phyloP scores from a whole-genome alignment of 2,797 vertebrate species.

The Pangasius krempfi region DNA sequence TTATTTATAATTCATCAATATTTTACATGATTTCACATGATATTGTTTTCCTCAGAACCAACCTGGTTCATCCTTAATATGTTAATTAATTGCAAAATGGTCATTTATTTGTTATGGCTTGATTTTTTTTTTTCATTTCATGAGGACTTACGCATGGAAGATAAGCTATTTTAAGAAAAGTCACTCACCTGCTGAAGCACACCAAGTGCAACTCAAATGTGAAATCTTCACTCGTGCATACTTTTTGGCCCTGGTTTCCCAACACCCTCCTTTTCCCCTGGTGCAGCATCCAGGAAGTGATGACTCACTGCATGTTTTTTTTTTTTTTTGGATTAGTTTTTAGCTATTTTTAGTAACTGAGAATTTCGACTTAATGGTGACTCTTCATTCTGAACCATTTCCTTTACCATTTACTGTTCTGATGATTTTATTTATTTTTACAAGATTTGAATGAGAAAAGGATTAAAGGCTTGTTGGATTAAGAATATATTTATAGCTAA shows the following conservation, averaged over 20 bases:
- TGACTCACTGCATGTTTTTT: constrained; percentile 22
- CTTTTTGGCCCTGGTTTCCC: constrained; percentile 8
- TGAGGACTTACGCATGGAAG: constrained; percentile 3
- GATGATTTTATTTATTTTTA: not conserved
- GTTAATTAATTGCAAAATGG: not conserved
- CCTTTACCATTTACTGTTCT: not conserved
- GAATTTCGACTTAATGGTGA: constrained; percentile 1
- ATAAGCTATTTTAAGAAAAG: constrained; percentile 3
- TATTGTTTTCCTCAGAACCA: not conserved
- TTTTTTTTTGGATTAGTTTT: constrained; percentile 6
- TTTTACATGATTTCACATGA: not conserved
- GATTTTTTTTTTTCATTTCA: constrained; percentile 1
- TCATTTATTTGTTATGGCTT: not conserved
- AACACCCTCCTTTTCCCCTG: constrained; percentile 13
- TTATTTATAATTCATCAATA: not conserved
- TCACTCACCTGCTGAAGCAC: constrained; percentile 20
- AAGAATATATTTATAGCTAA: not conserved
- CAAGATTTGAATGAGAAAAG: not conserved
- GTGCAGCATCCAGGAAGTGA: constrained; percentile 23
- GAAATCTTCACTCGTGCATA: constrained; percentile 6
- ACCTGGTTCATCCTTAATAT: not conserved
- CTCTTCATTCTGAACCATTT: not conserved
- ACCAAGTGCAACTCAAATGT: not conserved
- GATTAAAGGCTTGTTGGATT: not conserved
- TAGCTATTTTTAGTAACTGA: constrained; percentile 11